phyloP scores from a whole-genome alignment of 1,140 invertebrate species.

The Orussus abietinus region DNA sequence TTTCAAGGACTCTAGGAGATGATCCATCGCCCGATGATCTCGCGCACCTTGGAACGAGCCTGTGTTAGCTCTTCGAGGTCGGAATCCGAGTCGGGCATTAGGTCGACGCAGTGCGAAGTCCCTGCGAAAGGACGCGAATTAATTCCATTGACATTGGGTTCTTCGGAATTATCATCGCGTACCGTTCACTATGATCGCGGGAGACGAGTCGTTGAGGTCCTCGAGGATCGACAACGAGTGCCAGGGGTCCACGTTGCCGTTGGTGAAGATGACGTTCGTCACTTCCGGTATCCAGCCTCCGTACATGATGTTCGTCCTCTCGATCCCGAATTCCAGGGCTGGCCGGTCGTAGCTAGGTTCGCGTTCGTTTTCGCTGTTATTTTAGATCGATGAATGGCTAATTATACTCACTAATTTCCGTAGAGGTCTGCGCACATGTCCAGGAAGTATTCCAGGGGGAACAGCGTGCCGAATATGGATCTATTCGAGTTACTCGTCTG shows the following conservation, averaged over 20 bases:
- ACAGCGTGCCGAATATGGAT: constrained; percentile 63
- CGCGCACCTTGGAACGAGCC: constrained; percentile 57
- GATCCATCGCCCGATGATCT: constrained; percentile 59
- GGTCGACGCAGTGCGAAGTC: constrained; percentile 73
- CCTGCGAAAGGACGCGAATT: constrained; percentile 46
- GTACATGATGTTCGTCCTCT: constrained; percentile 60
- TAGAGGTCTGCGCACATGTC: constrained; percentile 68
- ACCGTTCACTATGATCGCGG: constrained; percentile 54
- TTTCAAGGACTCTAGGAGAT: constrained; percentile 5
- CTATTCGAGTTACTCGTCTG: constrained; percentile 64
- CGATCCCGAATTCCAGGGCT: constrained; percentile 50
- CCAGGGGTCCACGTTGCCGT: constrained; percentile 66
- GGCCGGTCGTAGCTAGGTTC: constrained; percentile 49
- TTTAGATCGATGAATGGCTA: constrained; percentile 2
- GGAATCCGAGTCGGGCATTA: constrained; percentile 53
- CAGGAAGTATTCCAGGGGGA: constrained; percentile 60
- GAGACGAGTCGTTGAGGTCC: constrained; percentile 52
- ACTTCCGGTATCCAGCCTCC: constrained; percentile 57
- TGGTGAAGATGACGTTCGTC: constrained; percentile 62
- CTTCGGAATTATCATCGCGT: constrained; percentile 4
- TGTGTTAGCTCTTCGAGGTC: constrained; percentile 59
- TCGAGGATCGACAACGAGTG: constrained; percentile 58
- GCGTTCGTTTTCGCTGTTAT: constrained; percentile 5
- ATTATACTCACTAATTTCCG: constrained; percentile 49
- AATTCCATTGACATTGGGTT: constrained; percentile 2